A percentile compares a stretch with the other conserved stretches of the same genome.
phyloP scores from a whole-genome alignment of 2,113 vertebrate species.

The Panthera leo region DNA sequence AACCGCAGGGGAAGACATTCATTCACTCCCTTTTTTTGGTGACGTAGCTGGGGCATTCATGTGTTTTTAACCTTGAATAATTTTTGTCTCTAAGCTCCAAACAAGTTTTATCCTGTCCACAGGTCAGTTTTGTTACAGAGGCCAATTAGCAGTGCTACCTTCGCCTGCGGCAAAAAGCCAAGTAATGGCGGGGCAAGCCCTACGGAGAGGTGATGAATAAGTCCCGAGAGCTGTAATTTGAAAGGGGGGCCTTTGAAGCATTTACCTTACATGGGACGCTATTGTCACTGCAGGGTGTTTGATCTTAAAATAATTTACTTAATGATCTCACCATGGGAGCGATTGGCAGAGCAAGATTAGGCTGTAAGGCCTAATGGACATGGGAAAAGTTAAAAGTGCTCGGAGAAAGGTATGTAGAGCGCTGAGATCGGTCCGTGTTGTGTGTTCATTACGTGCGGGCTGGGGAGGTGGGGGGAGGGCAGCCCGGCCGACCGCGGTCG shows the following conservation, averaged over 20 bases:
- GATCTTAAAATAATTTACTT: slow-evolving; percentile 99
- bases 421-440: slow-evolving; percentile 69
- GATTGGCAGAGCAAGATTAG: slow-evolving; percentile 98
- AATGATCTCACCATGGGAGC: slow-evolving; percentile 99
- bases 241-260: slow-evolving; percentile 94
- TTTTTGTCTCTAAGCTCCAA: slow-evolving; percentile 92
- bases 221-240: slow-evolving; percentile 96
- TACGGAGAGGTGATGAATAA: slow-evolving; percentile 93
- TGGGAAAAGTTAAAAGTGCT: slow-evolving; percentile 93
- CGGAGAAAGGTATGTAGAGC: slow-evolving; percentile 83
- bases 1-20: slow-evolving; percentile 88
- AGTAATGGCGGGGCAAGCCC: slow-evolving; percentile 93
- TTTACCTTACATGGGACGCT: slow-evolving; percentile 98
- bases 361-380: slow-evolving; percentile 98
- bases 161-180: slow-evolving; percentile 98
- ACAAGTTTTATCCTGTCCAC: slow-evolving; percentile 97
- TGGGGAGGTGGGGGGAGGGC: slow-evolving; percentile 48
- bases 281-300: slow-evolving; percentile 99
- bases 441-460: slow-evolving; percentile 76
- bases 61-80: slow-evolving; percentile 92
- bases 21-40: slow-evolving; percentile 86
- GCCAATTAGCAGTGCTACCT: slow-evolving; percentile 99
- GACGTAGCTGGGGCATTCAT: slow-evolving; percentile 87
- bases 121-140: slow-evolving; percentile 99
- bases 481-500: slow-evolving; percentile 8